A percentile compares a stretch with the other conserved stretches of the same genome.
phyloP scores from a whole-genome alignment of 2,888 invertebrate genomes.

The Acanthosepion esculentum region DNA sequence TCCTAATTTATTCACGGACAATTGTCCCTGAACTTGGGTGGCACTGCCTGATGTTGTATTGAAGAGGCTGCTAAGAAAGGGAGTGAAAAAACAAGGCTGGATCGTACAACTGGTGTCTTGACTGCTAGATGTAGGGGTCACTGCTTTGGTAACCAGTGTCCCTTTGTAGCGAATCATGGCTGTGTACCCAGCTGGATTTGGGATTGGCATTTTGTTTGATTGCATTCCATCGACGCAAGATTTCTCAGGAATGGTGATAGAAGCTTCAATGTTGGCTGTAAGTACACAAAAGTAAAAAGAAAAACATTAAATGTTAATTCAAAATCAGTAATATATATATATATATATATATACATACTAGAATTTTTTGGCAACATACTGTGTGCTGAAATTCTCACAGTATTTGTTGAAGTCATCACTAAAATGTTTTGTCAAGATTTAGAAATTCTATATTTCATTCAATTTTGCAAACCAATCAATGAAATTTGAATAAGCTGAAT shows the following conservation, averaged over 20 bases:
- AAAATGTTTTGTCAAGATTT: too few species aligned
- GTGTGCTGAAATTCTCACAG: too few species aligned
- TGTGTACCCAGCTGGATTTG: constrained; percentile 58
- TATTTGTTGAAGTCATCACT: too few species aligned
- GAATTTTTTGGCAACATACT: too few species aligned
- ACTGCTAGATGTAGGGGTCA: constrained; percentile 69
- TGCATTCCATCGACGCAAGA: constrained; percentile 56
- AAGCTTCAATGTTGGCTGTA: constrained; percentile 72
- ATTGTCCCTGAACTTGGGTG: constrained; percentile 63
- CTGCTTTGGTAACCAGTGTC: constrained; percentile 82
- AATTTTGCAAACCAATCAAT: too few species aligned
- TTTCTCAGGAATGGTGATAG: constrained; percentile 70
- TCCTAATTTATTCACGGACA: constrained; percentile 50
- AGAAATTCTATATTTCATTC: too few species aligned
- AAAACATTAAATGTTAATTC: neutral
- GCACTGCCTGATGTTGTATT: constrained; percentile 64
- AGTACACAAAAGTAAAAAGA: constrained; percentile 54
- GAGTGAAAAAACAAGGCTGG: constrained; percentile 44
- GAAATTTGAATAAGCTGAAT: too few species aligned
- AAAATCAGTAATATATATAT: neutral
- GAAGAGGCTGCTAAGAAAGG: constrained; percentile 54
- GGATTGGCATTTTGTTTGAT: constrained; percentile 55
- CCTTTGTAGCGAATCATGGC: constrained; percentile 79
- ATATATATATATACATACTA: too few species aligned
- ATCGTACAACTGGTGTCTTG: constrained; percentile 53